Evolutionary conservation across 2,113 vertebrate genomes (phyloP).

Genomic region (Hippocampus zosterae): DNA sequence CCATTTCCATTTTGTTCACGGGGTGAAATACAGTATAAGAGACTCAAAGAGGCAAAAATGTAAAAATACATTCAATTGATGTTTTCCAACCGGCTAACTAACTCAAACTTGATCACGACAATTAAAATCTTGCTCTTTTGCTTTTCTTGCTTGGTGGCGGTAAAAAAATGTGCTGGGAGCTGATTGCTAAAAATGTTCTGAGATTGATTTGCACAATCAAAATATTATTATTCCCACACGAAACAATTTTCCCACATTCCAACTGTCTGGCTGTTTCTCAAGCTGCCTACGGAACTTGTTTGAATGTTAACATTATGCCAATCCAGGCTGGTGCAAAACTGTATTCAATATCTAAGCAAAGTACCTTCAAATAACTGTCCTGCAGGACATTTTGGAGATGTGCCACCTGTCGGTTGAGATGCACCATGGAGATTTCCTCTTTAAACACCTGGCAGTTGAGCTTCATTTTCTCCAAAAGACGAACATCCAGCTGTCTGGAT

Average conservation of each 20-base stretch:
- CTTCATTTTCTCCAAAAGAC: constrained; percentile 65
- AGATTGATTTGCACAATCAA: too few species aligned
- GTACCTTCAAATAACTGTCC: constrained; percentile 60
- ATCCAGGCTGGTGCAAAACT: background rate
- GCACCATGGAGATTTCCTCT: constrained; percentile 68
- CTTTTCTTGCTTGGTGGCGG: background rate
- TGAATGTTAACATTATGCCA: background rate
- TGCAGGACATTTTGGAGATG: constrained; percentile 58
- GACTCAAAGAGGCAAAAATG: background rate
- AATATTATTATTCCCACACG: constrained; percentile 42
- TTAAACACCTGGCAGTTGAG: constrained; percentile 71
- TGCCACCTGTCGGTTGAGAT: constrained; percentile 57
- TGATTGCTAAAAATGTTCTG: too few species aligned
- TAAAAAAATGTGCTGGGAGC: background rate
- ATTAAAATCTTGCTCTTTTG: background rate
- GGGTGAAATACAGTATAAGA: background rate
- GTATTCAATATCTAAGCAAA: background rate
- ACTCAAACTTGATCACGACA: background rate
- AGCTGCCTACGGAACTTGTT: constrained; percentile 25
- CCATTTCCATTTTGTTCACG: background rate
- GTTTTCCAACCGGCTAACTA: background rate
- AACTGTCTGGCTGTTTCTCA: constrained; percentile 30
- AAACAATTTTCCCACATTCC: constrained; percentile 46
- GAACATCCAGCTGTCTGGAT: constrained; percentile 62
- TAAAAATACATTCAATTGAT: background rate